These are phyloP conservation scores for Lysandra coridon DNA, from an alignment of 2,888 invertebrate species.

Conservation along the genomic window DNA sequence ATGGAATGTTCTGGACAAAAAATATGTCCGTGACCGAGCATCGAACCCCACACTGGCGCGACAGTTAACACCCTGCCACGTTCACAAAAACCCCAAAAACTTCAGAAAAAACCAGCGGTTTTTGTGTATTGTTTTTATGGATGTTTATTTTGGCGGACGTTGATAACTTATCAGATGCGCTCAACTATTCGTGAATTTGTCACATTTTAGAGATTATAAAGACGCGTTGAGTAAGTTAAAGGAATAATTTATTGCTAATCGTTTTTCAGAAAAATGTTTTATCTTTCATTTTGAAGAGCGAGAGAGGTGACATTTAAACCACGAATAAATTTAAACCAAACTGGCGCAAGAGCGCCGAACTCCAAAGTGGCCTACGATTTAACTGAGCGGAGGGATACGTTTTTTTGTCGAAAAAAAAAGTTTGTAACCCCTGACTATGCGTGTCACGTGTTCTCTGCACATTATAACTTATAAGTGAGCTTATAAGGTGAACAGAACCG, in stretches of 20 bases:
- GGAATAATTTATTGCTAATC: neutral
- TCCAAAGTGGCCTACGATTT: neutral
- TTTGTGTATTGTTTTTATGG: slow-evolving; percentile 64
- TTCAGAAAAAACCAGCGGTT: slow-evolving; percentile 49
- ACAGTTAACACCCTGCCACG: slow-evolving; percentile 63
- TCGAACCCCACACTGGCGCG: slow-evolving; percentile 50
- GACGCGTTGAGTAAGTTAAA: too few species aligned
- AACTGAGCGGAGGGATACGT: neutral
- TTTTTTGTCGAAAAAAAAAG: neutral
- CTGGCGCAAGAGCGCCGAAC: neutral
- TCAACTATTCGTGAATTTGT: slow-evolving; percentile 35
- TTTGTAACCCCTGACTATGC: neutral
- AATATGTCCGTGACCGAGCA: slow-evolving; percentile 38
- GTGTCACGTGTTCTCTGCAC: slow-evolving; percentile 16
- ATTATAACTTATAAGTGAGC: neutral
- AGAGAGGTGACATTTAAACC: neutral
- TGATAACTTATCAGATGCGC: slow-evolving; percentile 53
- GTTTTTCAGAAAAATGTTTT: neutral
- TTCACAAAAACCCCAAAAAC: slow-evolving; percentile 56
- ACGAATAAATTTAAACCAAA: neutral
- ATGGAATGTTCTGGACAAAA: slow-evolving; percentile 37
- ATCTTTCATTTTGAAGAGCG: neutral
- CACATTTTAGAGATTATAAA: neutral
- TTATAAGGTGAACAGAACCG: neutral
- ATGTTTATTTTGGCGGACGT: slow-evolving; percentile 68